Percentiles rank a stretch among this genome's conserved stretches.
phyloP scores from a whole-genome alignment of 2,113 vertebrate genomes.

The Colinus virginianus region DNA sequence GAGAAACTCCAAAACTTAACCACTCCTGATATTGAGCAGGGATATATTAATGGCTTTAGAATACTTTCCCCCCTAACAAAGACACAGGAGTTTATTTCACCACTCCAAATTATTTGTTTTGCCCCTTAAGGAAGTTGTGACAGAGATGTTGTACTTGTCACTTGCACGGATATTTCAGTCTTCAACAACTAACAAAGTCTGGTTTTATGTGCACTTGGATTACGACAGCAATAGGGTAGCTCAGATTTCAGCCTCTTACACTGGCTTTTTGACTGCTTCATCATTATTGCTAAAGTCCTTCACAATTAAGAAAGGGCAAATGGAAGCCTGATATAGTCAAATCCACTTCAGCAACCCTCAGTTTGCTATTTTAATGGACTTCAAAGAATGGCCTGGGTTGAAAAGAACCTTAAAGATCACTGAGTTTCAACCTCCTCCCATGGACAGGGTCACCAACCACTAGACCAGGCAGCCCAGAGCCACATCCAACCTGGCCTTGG shows the following conservation, averaged over 20 bases:
- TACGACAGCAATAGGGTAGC: background rate
- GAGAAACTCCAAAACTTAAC: fast-evolving
- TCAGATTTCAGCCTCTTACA: conserved; percentile 33
- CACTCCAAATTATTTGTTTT: background rate
- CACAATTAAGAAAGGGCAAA: conserved; percentile 14
- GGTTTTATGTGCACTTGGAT: conserved; percentile 57
- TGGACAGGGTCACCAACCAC: too few species aligned
- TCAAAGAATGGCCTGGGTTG: background rate
- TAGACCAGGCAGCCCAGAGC: too few species aligned
- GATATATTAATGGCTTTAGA: background rate
- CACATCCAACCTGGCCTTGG: too few species aligned
- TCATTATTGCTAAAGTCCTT: conserved; percentile 18
- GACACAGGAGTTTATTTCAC: background rate
- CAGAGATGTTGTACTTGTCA: background rate
- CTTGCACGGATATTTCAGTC: conserved; percentile 22
- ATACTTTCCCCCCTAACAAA: background rate
- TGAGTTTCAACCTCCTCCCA: too few species aligned
- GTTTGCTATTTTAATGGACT: background rate
- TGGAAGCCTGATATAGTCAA: background rate
- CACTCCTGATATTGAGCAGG: background rate
- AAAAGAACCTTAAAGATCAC: too few species aligned
- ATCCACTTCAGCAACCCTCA: background rate
- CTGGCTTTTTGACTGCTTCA: background rate
- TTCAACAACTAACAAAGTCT: conserved; percentile 45
- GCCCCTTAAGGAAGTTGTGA: conserved; percentile 6